Percentiles rank a stretch among this genome's conserved stretches.
phyloP scores from a whole-genome alignment of 1,140 invertebrate species.

The Copidosoma floridanum region DNA sequence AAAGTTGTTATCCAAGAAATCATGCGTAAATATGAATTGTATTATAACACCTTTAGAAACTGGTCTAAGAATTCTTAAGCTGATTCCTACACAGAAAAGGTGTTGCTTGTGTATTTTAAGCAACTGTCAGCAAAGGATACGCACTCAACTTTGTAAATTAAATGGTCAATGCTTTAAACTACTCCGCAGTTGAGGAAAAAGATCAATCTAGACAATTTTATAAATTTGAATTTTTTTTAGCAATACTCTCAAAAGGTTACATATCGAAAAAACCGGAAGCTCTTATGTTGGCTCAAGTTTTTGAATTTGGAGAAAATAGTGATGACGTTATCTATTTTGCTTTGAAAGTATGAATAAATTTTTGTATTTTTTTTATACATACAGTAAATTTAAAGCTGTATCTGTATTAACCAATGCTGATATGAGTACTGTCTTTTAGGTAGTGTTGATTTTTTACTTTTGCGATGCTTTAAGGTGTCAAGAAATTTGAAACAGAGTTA shows the following conservation, averaged over 20 bases:
- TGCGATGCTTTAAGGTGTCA: not conserved
- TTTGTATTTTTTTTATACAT: not conserved
- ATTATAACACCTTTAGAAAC: too few species aligned
- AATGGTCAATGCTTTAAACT: not conserved
- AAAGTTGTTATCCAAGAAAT: too few species aligned
- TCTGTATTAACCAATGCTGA: too few species aligned
- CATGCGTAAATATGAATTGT: too few species aligned
- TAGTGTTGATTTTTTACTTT: not conserved
- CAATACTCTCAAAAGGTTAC: not conserved
- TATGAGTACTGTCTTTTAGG: not conserved
- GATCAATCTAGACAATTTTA: not conserved
- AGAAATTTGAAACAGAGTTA: not conserved
- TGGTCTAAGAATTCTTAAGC: too few species aligned
- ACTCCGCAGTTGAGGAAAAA: not conserved
- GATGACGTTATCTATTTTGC: not conserved
- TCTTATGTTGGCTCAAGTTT: not conserved
- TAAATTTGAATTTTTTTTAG: not conserved
- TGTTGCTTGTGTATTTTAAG: not conserved
- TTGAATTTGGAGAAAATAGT: not conserved
- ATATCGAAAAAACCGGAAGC: not conserved
- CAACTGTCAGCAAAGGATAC: not conserved
- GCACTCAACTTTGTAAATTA: not conserved
- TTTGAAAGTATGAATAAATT: not conserved
- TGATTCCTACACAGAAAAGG: too few species aligned
- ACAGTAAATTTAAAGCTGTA: not conserved